phyloP scores from a whole-genome alignment of 2,888 invertebrate genomes.

The Cylindroiulus punctatus region DNA sequence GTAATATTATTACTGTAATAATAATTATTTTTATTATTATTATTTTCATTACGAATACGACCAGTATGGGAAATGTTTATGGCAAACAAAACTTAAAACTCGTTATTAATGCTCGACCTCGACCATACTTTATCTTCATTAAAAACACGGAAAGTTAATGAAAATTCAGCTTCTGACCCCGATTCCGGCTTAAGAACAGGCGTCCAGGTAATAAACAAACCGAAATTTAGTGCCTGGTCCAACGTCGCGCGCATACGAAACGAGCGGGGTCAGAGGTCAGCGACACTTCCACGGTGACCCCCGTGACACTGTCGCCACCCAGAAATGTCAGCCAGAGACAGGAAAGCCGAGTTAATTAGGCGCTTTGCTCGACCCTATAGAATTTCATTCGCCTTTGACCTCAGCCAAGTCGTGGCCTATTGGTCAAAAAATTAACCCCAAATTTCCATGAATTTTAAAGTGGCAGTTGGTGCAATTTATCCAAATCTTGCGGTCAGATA shows the following conservation, averaged over 20 bases:
- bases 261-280: background rate
- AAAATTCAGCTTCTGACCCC: conserved; percentile 7
- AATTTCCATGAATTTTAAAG: too few species aligned
- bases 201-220: conserved; percentile 5
- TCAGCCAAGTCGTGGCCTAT: background rate
- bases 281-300: background rate
- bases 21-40: too few species aligned
- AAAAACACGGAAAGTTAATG: background rate
- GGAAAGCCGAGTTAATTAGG: background rate
- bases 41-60: background rate
- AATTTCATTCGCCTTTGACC: background rate
- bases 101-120: background rate
- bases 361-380: too few species aligned
- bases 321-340: background rate
- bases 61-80: background rate
- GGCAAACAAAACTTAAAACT: background rate
- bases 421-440: background rate
- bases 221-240: background rate
- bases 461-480: too few species aligned
- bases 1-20: too few species aligned
- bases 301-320: conserved; percentile 27
- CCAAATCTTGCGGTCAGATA: too few species aligned
- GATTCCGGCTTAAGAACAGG: background rate
- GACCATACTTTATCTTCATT: background rate
- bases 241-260: background rate